A percentile compares a stretch with the other conserved stretches of the same genome.
Evolutionary conservation across 2,113 vertebrate species (phyloP).

Genomic region (Ptilorrhoa leucosticta): DNA sequence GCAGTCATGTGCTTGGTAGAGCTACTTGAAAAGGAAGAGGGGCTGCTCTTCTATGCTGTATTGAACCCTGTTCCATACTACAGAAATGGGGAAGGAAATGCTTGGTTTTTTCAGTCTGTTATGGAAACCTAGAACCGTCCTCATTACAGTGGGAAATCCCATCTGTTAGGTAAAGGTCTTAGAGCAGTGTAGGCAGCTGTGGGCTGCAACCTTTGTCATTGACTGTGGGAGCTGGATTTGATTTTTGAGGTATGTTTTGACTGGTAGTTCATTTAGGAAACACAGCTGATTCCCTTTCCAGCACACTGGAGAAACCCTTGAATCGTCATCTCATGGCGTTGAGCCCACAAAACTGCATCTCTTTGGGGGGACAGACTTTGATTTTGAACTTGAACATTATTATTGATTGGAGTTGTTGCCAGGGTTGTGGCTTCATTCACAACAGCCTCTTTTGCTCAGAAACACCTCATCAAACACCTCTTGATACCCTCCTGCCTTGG

Average conservation of each 20-base stretch:
- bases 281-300: neutral
- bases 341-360: neutral
- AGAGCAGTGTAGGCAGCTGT: neutral
- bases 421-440: neutral
- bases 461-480: neutral
- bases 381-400: neutral
- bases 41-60: neutral
- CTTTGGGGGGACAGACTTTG: neutral
- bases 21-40: neutral
- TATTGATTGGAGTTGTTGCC: neutral
- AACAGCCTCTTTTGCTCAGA: neutral
- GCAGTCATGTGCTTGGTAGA: neutral
- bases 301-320: neutral
- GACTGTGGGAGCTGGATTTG: neutral
- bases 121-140: neutral
- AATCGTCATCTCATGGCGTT: neutral
- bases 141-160: neutral
- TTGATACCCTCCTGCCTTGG: neutral
- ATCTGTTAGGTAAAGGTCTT: accelerated
- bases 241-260: neutral
- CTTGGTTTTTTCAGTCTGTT: neutral
- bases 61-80: neutral
- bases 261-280: neutral
- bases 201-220: neutral
- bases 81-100: neutral